These are phyloP conservation scores for Euglossa dilemma DNA, from an alignment of 1,140 invertebrate species.

Conservation along the genomic window DNA sequence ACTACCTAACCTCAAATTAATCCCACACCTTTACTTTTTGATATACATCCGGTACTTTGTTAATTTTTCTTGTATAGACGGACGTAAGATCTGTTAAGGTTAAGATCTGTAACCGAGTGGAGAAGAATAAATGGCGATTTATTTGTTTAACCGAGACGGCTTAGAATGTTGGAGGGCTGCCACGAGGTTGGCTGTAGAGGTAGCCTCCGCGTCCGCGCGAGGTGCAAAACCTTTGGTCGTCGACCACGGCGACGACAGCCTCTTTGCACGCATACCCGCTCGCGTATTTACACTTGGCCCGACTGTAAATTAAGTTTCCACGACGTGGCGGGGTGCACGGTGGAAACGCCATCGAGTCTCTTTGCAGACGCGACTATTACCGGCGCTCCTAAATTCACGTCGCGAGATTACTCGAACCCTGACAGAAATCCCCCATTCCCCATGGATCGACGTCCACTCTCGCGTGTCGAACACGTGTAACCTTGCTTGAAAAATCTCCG, in stretches of 20 bases:
- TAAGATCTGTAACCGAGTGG: no score
- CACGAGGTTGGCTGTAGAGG: background rate
- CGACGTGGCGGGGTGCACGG: constrained; percentile 11
- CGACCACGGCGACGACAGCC: constrained; percentile 17
- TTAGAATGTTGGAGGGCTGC: constrained; percentile 19
- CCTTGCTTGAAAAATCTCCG: no score
- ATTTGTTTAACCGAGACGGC: background rate
- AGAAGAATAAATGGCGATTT: background rate
- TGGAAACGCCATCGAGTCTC: background rate
- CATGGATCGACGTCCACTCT: no score
- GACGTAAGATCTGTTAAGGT: no score
- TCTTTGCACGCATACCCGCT: constrained; percentile 33
- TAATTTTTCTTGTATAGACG: no score
- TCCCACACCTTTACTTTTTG: no score
- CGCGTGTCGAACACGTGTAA: no score
- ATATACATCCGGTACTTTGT: no score
- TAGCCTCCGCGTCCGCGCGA: background rate
- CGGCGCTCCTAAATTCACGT: background rate
- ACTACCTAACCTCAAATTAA: no score
- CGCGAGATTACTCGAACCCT: background rate
- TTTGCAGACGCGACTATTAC: background rate
- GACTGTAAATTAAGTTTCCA: constrained; percentile 62
- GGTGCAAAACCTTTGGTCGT: constrained; percentile 17
- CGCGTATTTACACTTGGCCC: constrained; percentile 39
- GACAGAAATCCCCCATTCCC: no score